Evolutionary conservation across 37 sponge, comb jelly and placozoan species (phyloP), one percentile per base, ranked within the genome.

Genomic region (Hormiphora californensis): DNA sequence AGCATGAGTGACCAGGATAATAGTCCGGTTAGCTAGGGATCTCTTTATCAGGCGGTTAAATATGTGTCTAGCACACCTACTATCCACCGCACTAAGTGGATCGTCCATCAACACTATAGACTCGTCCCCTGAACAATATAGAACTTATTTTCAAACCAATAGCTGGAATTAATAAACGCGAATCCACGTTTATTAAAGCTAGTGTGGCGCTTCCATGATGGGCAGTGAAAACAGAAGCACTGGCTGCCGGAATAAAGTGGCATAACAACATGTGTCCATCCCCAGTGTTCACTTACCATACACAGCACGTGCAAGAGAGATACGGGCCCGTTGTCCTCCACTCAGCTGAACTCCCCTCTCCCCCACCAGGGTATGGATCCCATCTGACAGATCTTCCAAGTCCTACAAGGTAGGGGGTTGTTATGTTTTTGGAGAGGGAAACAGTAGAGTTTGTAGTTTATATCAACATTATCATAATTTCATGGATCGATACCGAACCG

Each of bases 281-380:
- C n/a, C n/a, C n/a, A n/a, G n/a, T n/a, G 12, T 17, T 49, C 68
- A 5, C 81, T n/a, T 73, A 73, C 81, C 81, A 19, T 73, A 73
- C 9, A 73, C 81, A 73, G 81, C 81, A 28, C 81, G 35, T 21
- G 81, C 81, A 1, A 73, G 81, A 46, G 40, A 43, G 1, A 73
- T 46, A 27, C 81, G 32, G 1, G 81, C 81, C 25, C 81, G 9
- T 28, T 73, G 81, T 8, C 81, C 81, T 7, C 81, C 81, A 40
- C 81, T 73, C 44, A 73, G 38, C 81, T 73, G 81, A 0, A 73
- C 81, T 4, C 81, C 81, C 38, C 81, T 73, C 44, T 73, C 81
- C 12, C 81, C 81, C 12, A 73, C 81, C 5, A 73, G 17, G 28
- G 81, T 73, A 46, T 73, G 43, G 44, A 73, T 73, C 12, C 81